Percentiles rank a stretch among this genome's conserved stretches.
phyloP scores from a whole-genome alignment of 2,113 vertebrate genomes.

The Ictalurus punctatus region DNA sequence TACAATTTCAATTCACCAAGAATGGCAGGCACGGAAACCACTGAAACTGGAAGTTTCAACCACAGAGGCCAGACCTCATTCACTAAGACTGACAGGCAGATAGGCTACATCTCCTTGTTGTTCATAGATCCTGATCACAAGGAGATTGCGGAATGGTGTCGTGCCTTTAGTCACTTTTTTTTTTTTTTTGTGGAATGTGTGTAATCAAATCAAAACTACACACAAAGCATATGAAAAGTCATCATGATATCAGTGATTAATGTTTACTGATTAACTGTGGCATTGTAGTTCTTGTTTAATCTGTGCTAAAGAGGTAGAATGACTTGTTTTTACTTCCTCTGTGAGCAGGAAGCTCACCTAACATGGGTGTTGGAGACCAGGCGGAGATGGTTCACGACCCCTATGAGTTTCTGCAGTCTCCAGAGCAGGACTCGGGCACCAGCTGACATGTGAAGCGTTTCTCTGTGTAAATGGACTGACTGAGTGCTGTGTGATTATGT shows the following conservation, averaged over 20 bases:
- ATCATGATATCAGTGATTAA: background rate
- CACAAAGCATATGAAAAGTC: background rate
- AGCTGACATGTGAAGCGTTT: conserved; percentile 63
- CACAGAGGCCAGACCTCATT: background rate
- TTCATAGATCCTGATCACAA: background rate
- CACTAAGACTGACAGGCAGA: background rate
- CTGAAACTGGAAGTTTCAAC: background rate
- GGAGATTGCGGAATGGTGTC: background rate
- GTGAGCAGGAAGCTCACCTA: conserved; percentile 85
- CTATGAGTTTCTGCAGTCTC: conserved; percentile 95
- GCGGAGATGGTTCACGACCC: conserved; percentile 90
- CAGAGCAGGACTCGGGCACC: conserved; percentile 78
- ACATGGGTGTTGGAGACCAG: conserved; percentile 88
- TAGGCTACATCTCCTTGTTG: background rate
- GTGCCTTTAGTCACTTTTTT: background rate
- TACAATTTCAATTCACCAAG: background rate
- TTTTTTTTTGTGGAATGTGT: background rate
- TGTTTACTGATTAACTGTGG: background rate
- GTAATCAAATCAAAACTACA: background rate
- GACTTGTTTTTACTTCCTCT: conserved; percentile 17
- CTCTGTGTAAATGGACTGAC: conserved; percentile 32
- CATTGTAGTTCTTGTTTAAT: background rate
- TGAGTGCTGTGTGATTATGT: conserved; percentile 21
- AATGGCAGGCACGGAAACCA: background rate
- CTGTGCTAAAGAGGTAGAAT: background rate